Evolutionary conservation across 2,797 vertebrate genomes (phyloP), one percentile per base, ranked within the genome.

Genomic region (Eulemur albifrons): DNA sequence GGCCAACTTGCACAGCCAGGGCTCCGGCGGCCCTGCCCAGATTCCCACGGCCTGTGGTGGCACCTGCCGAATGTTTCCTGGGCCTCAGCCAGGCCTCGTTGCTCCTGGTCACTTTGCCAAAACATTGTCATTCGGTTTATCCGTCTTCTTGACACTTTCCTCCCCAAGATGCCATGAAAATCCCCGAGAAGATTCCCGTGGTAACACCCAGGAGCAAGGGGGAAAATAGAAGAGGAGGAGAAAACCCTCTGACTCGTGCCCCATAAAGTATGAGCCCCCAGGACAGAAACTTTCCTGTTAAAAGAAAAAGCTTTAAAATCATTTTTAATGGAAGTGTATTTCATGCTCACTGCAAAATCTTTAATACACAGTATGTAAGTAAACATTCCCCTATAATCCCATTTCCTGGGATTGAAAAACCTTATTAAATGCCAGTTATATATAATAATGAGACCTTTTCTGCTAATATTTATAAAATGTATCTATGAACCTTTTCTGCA

Each of bases 261-360:
- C 18, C 4, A 2, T 50, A n/a, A 77, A 43, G 21, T 13, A 15
- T 23, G 79, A 80, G 30, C 35, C 20, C 95, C 27, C 43, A 85
- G 48, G 35, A 25, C 2, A 85, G 52, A 95, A 38, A 12, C 10
- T 59, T 43, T 80, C 45, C 32, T 61, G 23, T 70, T 76, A 45
- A 40, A 63, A 88, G 57, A 40, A 77, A 52, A 57, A 72, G 18
- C 13, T 27, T 82, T 57, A 70, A 88, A 77, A 63, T 77, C 3
- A 21, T 83, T 45, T 95, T 76, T 67, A 73, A 32, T 77, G n/a
- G 38, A 90, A 48, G 3, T 10, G 1, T 63, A 79, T 80, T 76
- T 92, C 30, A 20, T 35, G 40, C 25, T 87, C 45, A 25, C 48
- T 89, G 80, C 38, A 88, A 77, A 92, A 76, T 72, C 54, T 35